Conservation (phyloP, 2,113 vertebrate species). For the Ornithorhynchus anatinus region DNA sequence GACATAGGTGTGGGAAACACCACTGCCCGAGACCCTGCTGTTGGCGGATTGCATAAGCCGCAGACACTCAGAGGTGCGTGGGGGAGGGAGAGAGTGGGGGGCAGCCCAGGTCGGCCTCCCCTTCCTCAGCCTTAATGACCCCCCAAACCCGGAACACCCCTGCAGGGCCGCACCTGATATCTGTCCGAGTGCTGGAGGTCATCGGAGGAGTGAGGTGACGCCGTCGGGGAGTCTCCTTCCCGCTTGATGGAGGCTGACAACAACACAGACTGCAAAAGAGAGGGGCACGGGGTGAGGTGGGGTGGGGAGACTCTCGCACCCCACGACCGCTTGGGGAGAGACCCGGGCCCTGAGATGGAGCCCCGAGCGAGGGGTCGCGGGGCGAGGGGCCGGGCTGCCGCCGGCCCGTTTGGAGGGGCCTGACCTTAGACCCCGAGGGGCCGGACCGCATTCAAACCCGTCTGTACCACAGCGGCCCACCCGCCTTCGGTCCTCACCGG, state of each 20-base stretch:
- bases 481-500: background rate
- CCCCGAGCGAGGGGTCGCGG: background rate
- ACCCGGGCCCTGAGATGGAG: background rate
- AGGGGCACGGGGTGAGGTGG: constrained; percentile 19
- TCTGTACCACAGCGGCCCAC: too few relatives aligned
- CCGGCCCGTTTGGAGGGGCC: too few relatives aligned
- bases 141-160: background rate
- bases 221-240: constrained; percentile 96
- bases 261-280: constrained; percentile 89
- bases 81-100: too few relatives aligned
- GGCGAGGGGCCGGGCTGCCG: background rate
- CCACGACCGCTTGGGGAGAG: background rate
- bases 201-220: constrained; percentile 95
- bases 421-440: background rate
- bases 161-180: constrained; percentile 87
- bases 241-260: constrained; percentile 98
- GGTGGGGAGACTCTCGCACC: background rate
- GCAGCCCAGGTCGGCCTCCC: too few relatives aligned
- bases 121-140: background rate
- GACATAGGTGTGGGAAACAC: too few relatives aligned
- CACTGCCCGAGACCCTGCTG: background rate
- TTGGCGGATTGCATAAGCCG: too few relatives aligned
- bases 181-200: constrained; percentile 99
- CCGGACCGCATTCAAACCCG: too few relatives aligned
- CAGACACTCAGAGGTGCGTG: too few relatives aligned